Conservation (phyloP, 2,113 vertebrate genomes). For the Pelecanoides urinatrix region DNA sequence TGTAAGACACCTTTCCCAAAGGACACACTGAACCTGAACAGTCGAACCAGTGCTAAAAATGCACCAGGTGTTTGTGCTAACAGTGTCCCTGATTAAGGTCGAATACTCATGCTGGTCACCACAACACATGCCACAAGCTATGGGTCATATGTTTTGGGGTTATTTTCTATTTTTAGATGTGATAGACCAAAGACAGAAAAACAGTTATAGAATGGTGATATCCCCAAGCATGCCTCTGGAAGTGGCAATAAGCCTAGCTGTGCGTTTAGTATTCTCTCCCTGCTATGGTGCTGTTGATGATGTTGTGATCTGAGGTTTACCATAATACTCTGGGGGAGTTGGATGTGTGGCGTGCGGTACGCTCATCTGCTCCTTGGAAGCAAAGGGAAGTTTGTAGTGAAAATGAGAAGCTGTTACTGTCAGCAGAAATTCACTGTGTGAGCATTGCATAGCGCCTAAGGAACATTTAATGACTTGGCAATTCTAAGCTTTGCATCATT, state of each 20-base stretch:
- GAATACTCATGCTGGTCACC: not conserved
- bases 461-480: not conserved
- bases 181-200: not conserved
- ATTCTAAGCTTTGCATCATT: not conserved
- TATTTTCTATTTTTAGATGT: not conserved
- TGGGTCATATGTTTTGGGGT: not conserved
- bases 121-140: not conserved
- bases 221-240: not conserved
- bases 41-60: not conserved
- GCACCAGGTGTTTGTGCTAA: fast-evolving
- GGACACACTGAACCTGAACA: not conserved
- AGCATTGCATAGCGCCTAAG: not conserved
- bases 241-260: not conserved
- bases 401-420: not conserved
- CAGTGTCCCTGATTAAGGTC: not conserved
- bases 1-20: not conserved
- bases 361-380: not conserved
- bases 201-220: not conserved
- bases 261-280: not conserved
- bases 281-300: not conserved
- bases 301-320: not conserved
- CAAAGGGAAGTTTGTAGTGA: not conserved
- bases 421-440: not conserved
- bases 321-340: no score
- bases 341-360: not conserved